Percentiles rank a stretch among this genome's conserved stretches.
Evolutionary conservation across 2,797 vertebrate species (phyloP).

Genomic region (Ambastaia sidthimunki): DNA sequence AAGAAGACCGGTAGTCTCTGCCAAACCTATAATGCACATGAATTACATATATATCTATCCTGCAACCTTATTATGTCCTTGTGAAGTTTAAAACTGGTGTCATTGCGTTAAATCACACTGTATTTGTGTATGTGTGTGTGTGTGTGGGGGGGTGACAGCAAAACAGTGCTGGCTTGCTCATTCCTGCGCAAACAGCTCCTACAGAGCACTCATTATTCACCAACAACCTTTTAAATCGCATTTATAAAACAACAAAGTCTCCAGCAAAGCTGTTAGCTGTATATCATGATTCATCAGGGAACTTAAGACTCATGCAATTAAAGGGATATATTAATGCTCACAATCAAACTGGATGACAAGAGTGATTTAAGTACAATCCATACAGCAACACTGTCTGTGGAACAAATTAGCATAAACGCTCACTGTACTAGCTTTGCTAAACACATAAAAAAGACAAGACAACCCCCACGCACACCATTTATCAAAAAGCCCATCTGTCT

Average conservation of each 20-base stretch:
- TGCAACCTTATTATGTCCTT: conserved; percentile 26
- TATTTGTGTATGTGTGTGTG: neutral
- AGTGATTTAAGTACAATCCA: conserved; percentile 1
- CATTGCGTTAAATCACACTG: conserved; percentile 8
- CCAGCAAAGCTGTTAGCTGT: conserved; percentile 26
- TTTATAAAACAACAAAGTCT: conserved; percentile 49
- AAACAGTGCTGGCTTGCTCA: conserved; percentile 28
- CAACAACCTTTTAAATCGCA: conserved; percentile 52
- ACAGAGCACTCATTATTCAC: conserved; percentile 58
- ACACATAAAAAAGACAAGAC: conserved; percentile 3
- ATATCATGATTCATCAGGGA: conserved; percentile 8
- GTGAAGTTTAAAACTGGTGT: conserved; percentile 29
- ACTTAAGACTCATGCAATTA: conserved; percentile 19
- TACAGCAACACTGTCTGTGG: conserved; percentile 1
- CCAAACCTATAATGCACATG: conserved; percentile 10
- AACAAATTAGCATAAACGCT: conserved; percentile 6
- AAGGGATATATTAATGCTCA: conserved; percentile 1
- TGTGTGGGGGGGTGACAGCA: conserved; percentile 12
- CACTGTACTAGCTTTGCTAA: neutral
- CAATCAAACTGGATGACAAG: neutral
- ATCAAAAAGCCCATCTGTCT: conserved; percentile 29
- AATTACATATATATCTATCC: conserved; percentile 18
- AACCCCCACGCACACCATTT: neutral
- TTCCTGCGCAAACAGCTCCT: conserved; percentile 48
- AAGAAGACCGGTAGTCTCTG: conserved; percentile 1